Evolutionary conservation across 2,113 vertebrate species (phyloP).

Genomic region (Rissa tridactyla): DNA sequence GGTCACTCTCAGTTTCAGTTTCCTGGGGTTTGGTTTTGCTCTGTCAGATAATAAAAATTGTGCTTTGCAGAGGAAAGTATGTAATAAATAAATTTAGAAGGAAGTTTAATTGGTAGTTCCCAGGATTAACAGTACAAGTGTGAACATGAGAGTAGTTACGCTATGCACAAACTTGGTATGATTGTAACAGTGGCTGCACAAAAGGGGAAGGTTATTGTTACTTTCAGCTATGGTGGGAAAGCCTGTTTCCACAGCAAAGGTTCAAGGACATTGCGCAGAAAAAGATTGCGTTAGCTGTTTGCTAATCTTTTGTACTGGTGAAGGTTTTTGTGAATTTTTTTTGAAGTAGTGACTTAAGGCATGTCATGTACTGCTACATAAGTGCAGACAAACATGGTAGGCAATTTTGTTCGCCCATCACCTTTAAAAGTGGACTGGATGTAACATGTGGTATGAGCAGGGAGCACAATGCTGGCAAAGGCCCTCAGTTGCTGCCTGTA

Average conservation of each 20-base stretch:
- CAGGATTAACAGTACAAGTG: slow-evolving; percentile 39
- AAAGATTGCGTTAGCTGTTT: background rate
- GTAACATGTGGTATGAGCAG: background rate
- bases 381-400: background rate
- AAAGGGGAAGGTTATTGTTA: background rate
- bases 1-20: slow-evolving; percentile 64
- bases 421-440: background rate
- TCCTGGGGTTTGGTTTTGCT: slow-evolving; percentile 47
- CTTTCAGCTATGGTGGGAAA: background rate
- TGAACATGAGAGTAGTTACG: background rate
- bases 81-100: slow-evolving; percentile 62
- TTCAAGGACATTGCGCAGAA: background rate
- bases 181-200: background rate
- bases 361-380: background rate
- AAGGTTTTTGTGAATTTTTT: background rate
- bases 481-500: background rate
- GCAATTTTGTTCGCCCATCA: background rate
- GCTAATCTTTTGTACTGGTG: background rate
- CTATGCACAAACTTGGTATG: background rate
- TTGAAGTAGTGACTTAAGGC: background rate
- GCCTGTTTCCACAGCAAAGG: background rate
- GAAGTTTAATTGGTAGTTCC: slow-evolving; percentile 55
- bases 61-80: slow-evolving; percentile 55
- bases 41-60: slow-evolving; percentile 64
- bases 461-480: background rate